These are phyloP conservation scores for Oncorhynchus keta DNA, from an alignment of 2,113 vertebrate species.

Conservation along the genomic window DNA sequence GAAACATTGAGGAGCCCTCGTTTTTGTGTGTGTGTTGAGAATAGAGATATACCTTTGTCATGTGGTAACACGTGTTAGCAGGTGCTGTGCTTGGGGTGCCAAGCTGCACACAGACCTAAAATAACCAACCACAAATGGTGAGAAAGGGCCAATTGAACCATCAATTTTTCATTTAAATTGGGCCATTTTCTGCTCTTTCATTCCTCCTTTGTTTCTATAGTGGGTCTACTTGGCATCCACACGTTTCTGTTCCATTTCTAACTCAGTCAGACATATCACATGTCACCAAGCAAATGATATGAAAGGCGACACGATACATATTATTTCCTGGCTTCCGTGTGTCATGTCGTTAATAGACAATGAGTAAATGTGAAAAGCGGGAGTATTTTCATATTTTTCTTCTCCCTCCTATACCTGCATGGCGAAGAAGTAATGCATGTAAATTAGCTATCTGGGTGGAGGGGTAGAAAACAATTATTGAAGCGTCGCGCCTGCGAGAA, in stretches of 20 bases:
- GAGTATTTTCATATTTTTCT: conserved; percentile 54
- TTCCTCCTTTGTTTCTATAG: conserved; percentile 32
- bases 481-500: conserved; percentile 68
- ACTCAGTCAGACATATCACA: conserved; percentile 54
- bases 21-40: too few relatives aligned
- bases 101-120: background rate
- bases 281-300: conserved; percentile 66
- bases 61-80: too few relatives aligned
- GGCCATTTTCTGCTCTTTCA: conserved; percentile 20
- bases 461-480: conserved; percentile 80
- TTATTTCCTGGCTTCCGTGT: conserved; percentile 65
- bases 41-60: too few relatives aligned
- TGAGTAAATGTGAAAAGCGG: conserved; percentile 75
- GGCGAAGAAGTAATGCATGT: conserved; percentile 59
- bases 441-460: conserved; percentile 74
- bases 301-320: conserved; percentile 63
- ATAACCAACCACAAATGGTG: background rate
- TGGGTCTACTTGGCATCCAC: conserved; percentile 31
- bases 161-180: conserved; percentile 17
- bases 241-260: conserved; percentile 49
- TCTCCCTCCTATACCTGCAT: conserved; percentile 57
- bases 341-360: conserved; percentile 67
- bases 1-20: too few relatives aligned
- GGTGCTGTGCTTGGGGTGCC: background rate
- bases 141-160: too few relatives aligned